phyloP scores from a whole-genome alignment of 2,888 invertebrate species.

The Agrochola litura region DNA sequence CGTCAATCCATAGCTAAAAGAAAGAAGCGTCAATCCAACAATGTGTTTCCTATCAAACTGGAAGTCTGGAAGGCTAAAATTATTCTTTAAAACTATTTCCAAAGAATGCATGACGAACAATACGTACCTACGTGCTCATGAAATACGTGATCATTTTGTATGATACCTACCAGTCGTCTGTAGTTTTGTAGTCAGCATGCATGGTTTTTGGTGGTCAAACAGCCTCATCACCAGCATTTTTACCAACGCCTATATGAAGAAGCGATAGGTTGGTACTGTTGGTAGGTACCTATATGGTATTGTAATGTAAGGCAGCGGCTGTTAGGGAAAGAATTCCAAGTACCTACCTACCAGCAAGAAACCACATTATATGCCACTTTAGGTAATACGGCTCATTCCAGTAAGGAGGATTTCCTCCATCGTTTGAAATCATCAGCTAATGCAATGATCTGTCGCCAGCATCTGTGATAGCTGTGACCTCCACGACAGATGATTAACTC shows the following conservation, averaged over 20 bases:
- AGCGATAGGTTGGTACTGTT: background rate
- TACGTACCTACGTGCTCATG: background rate
- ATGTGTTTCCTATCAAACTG: constrained; percentile 33
- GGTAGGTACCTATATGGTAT: background rate
- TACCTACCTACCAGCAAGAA: background rate
- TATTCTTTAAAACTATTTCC: constrained; percentile 10
- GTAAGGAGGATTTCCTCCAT: constrained; percentile 82
- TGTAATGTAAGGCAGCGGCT: background rate
- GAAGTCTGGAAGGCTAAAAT: constrained; percentile 21
- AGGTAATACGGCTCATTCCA: constrained; percentile 66
- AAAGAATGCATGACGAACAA: background rate
- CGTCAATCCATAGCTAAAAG: constrained; percentile 8
- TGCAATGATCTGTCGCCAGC: constrained; percentile 54
- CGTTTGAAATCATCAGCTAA: constrained; percentile 59
- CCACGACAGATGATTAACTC: constrained; percentile 33
- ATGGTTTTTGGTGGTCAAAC: background rate
- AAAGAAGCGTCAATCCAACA: constrained; percentile 19
- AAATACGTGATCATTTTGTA: constrained; percentile 17
- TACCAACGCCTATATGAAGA: background rate
- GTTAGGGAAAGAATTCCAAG: constrained; percentile 7
- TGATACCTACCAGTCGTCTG: background rate
- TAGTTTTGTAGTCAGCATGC: background rate
- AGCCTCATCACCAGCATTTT: background rate
- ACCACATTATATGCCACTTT: constrained; percentile 52
- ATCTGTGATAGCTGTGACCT: constrained; percentile 59